Base-by-base conservation (phyloP, 2,888 invertebrate species). In the Empis stercorea region DNA sequence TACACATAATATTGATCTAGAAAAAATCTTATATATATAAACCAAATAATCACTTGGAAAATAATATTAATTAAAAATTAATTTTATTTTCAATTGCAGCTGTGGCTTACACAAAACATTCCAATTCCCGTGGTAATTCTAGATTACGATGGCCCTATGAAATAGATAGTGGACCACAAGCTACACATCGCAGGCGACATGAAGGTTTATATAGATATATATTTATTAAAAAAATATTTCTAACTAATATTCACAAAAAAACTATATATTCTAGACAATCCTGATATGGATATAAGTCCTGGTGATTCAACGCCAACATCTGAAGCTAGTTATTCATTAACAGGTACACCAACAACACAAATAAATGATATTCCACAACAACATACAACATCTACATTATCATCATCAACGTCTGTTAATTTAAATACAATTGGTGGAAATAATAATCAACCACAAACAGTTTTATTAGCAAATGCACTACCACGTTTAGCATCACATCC, bases 201-300 rank as follows among this genome's bases (percentile, higher is more conserved):
- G 71, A 71, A 57, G 64, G 65, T 66, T 53, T 39, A 11, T 37
- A 45, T n/a, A n/a, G n/a, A n/a, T n/a, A n/a, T n/a, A 42, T 30
- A 42, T 40, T 9, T n/a, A n/a, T n/a, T 9, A 40, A 4, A 7
- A 40, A 16, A 10, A 15, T 38, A 4, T 10, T 38, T 38, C 13
- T 5, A 38, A 9, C n/a, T n/a, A 38, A 17, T 38, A 11, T 17
- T 4, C 13, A 9, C 11, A 3, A 16, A 15, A 37, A 16, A 3
- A 10, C n/a, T n/a, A n/a, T n/a, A 37, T 20, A 23, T 30, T 63
- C 72, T 71, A 46, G 76, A 76, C 51, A 73, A 73, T 60, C 86
- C 91, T 69, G 93, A 93, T 62, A 92, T 93, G 92, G 93, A 94
- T 63, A 92, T 93, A 62, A 93, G 92, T 50, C 91, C 91, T 14